A percentile compares a stretch with the other conserved stretches of the same genome.
Evolutionary conservation across 2,888 invertebrate species (phyloP).

Genomic region (Notocelia uddmanniana): DNA sequence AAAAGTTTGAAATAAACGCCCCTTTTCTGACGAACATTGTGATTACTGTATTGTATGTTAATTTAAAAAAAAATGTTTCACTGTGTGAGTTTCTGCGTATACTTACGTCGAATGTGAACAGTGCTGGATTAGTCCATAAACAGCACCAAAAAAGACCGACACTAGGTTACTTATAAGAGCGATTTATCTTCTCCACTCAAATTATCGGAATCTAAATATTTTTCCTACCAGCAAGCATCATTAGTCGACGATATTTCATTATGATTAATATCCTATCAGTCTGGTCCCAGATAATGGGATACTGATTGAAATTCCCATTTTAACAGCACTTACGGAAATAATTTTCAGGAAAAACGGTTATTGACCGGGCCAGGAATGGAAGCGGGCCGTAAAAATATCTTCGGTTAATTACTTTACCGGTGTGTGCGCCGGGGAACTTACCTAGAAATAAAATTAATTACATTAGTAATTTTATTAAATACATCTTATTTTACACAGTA

Average conservation of each 20-base stretch:
- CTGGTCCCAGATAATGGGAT: constrained; percentile 33
- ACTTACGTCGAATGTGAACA: no score
- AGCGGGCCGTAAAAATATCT: constrained; percentile 22
- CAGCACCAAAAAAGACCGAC: no score
- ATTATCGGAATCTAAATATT: constrained; percentile 27
- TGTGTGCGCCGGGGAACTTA: constrained; percentile 20
- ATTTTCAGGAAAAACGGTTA: constrained; percentile 20
- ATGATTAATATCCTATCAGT: constrained; percentile 38
- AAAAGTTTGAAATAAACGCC: no score
- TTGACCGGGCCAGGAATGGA: constrained; percentile 22
- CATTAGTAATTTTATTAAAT: background rate
- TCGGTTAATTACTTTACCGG: constrained; percentile 31
- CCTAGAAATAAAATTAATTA: constrained; percentile 29
- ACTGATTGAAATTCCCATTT: constrained; percentile 31
- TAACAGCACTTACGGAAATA: constrained; percentile 14
- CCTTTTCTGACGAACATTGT: no score
- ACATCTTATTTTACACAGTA: background rate
- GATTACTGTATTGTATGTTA: no score
- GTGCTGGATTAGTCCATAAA: no score
- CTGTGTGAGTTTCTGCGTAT: no score
- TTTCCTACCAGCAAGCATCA: constrained; percentile 4
- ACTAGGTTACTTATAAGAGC: background rate
- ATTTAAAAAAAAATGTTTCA: no score
- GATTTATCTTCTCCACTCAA: background rate
- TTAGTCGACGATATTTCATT: constrained; percentile 38